Percentiles rank a stretch among this genome's conserved stretches.
Evolutionary conservation across 2,113 vertebrate genomes (phyloP).

Genomic region (Paratilapia polleni): DNA sequence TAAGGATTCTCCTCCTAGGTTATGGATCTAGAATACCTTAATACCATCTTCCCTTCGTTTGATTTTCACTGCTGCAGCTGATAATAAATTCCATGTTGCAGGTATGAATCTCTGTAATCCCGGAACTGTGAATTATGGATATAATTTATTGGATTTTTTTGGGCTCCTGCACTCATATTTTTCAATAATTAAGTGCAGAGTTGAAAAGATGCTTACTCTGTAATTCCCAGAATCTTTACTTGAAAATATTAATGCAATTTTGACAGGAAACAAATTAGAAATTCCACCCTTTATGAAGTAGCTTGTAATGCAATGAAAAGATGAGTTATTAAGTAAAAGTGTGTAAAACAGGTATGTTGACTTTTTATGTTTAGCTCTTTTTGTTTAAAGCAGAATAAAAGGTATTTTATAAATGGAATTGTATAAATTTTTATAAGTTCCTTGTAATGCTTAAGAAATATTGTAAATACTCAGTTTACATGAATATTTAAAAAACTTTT

Average conservation of each 20-base stretch:
- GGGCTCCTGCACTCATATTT: slow-evolving; percentile 58
- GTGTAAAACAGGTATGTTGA: background rate
- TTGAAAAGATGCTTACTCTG: slow-evolving; percentile 58
- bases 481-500: background rate
- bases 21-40: slow-evolving; percentile 79
- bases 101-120: slow-evolving; percentile 78
- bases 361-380: background rate
- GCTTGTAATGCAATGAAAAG: background rate
- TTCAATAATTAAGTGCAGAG: slow-evolving; percentile 65
- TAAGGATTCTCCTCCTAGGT: slow-evolving; percentile 70
- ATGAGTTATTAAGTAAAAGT: background rate
- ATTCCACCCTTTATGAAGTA: background rate
- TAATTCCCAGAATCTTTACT: slow-evolving; percentile 41
- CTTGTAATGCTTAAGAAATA: background rate
- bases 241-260: slow-evolving; percentile 26
- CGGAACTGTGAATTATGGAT: slow-evolving; percentile 79
- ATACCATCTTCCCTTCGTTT: slow-evolving; percentile 69
- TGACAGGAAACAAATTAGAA: slow-evolving; percentile 17
- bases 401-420: background rate
- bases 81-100: slow-evolving; percentile 77
- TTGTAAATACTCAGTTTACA: background rate
- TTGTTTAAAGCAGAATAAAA: background rate
- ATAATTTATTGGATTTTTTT: slow-evolving; percentile 77
- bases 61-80: slow-evolving; percentile 66
- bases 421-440: background rate